phyloP scores from a whole-genome alignment of 2,113 vertebrate genomes.

The Paralichthys olivaceus region DNA sequence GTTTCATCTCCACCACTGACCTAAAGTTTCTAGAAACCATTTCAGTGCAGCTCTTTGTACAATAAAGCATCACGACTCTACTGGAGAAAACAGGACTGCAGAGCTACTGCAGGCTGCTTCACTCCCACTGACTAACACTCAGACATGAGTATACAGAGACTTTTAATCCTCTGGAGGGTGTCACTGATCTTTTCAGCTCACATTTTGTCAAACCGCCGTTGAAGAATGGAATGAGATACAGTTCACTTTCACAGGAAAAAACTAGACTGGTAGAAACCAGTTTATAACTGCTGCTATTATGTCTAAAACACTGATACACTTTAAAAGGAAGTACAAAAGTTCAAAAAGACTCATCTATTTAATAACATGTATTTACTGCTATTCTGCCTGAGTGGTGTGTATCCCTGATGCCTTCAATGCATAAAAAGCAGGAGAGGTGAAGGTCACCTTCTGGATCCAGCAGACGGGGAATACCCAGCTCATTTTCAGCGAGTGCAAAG shows the following conservation, averaged over 20 bases:
- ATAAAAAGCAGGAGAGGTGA: neutral
- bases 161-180: constrained; percentile 8
- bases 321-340: neutral
- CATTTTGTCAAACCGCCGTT: neutral
- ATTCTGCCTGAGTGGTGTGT: neutral
- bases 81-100: constrained; percentile 56
- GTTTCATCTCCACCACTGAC: constrained; percentile 43
- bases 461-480: constrained; percentile 94
- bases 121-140: constrained; percentile 26
- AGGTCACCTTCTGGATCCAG: constrained; percentile 94
- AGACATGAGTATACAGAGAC: neutral
- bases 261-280: neutral
- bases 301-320: neutral
- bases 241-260: neutral
- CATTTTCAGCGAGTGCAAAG: constrained; percentile 90
- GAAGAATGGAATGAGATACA: neutral
- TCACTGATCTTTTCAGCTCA: constrained; percentile 13
- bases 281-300: neutral
- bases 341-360: neutral
- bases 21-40: constrained; percentile 42
- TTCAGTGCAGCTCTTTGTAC: constrained; percentile 27
- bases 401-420: neutral
- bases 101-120: constrained; percentile 48
- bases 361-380: neutral
- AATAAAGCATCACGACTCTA: constrained; percentile 54